Base-by-base conservation (phyloP, 2,797 vertebrate species). In the Hypotaenidia philippensis region DNA sequence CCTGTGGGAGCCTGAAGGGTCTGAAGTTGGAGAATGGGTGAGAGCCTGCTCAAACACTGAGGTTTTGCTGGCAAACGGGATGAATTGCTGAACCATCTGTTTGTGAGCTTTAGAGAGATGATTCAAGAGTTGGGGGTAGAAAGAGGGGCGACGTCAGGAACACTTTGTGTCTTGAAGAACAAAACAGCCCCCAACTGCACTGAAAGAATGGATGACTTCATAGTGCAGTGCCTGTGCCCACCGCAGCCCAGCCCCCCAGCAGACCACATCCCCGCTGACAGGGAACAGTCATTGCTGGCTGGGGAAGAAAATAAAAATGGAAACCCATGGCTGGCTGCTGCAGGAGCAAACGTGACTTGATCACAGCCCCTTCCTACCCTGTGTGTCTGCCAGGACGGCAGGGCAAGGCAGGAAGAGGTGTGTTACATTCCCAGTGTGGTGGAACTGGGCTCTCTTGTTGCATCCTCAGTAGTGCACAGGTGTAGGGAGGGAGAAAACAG, bases 51-150 rank as follows among this genome's bases (percentile, higher is more conserved):
- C 31, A 3, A 89, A 52, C 3, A 1, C 8, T 8, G 14, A 36
- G 59, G 10, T 20, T 90, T 82, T 55, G 4, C 23, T 17, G 57
- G 61, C 75, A 79, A 90, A 59, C 6, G 14, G 78, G 55, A 68
- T 66, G 52, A 88, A 59, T 5, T 31, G 63, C 81, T 44, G 78
- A 92, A 44, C 92, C 89, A 96, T 93, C 96, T 96, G 94, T 53
- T 32, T 41, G 45, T 0, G 14, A 84, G 90, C 80, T 65, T 19
- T 11, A 27, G 74, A 50, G 81, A 93, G 84, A 91, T 95, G 92
- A 95, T 74, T 95, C 94, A 94, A 40, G 93, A 79, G 74, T 11
- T 1, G 55, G 63, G 84, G 87, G 78, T 29, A 79, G 92, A 31
- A 63, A 84, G 40, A 92, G 78, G 74, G 84, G 71, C 0, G 32